phyloP scores from a whole-genome alignment of 1,140 invertebrate genomes.

The Amphibalanus amphitrite region DNA sequence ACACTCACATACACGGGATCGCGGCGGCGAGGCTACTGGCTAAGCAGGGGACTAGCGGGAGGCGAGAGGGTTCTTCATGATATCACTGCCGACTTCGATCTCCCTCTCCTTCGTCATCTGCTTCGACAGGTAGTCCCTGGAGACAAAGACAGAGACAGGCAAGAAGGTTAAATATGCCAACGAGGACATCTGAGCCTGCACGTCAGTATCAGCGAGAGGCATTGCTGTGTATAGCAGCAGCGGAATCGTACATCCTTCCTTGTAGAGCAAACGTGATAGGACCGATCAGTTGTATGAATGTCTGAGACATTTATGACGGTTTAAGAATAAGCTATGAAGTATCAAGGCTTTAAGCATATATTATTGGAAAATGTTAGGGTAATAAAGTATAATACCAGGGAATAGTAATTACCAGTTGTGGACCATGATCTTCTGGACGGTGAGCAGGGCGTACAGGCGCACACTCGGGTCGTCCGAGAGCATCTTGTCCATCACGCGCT shows the following conservation, averaged over 20 bases:
- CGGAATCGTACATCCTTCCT: background rate
- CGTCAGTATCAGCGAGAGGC: no score
- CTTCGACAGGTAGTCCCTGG: slow-evolving; percentile 1
- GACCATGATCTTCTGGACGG: no score
- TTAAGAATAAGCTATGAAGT: background rate
- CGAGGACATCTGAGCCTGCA: no score
- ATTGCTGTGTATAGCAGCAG: no score
- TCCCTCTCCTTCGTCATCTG: background rate
- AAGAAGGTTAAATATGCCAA: no score
- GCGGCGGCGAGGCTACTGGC: no score
- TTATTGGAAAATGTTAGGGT: background rate
- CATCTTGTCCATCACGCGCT: slow-evolving; percentile 91
- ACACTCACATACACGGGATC: no score
- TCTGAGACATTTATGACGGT: background rate
- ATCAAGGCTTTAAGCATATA: background rate
- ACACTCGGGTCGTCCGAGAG: slow-evolving; percentile 97
- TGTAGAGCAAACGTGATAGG: background rate
- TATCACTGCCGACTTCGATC: background rate
- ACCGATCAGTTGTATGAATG: background rate
- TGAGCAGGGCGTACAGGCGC: slow-evolving; percentile 91
- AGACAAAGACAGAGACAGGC: no score
- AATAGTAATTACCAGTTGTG: slow-evolving; percentile 74
- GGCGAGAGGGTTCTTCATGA: background rate
- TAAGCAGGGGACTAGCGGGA: background rate
- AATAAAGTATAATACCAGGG: background rate